Conservation (phyloP, 2,888 invertebrate genomes). For the Himalopsyche kuldschensis region DNA sequence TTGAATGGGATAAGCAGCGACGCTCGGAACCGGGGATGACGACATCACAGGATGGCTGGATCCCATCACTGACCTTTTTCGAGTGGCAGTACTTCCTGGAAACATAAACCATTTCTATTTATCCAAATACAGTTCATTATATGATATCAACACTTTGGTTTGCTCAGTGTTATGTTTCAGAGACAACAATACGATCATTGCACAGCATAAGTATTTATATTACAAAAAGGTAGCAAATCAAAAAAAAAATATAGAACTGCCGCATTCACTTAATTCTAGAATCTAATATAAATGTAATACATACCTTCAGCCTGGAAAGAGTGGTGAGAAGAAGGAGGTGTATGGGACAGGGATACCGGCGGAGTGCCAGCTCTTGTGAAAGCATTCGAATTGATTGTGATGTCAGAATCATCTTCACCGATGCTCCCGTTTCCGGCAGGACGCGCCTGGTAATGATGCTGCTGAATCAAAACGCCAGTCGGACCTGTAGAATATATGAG, state of each 20-base stretch:
- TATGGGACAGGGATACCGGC: slow-evolving; percentile 10
- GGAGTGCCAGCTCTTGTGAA: slow-evolving; percentile 9
- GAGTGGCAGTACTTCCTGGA: neutral
- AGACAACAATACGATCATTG: no score
- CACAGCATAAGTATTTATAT: no score
- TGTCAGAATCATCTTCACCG: slow-evolving; percentile 43
- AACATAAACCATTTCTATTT: neutral
- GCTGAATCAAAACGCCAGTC: slow-evolving; percentile 87
- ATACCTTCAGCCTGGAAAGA: slow-evolving; percentile 20
- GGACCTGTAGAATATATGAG: slow-evolving; percentile 68
- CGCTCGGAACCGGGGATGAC: neutral
- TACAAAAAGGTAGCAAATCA: no score
- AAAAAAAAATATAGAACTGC: no score
- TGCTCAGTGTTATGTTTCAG: no score
- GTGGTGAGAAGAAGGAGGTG: slow-evolving; percentile 28
- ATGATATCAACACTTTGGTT: no score
- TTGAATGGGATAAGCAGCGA: neutral
- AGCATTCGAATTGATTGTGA: neutral
- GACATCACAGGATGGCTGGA: neutral
- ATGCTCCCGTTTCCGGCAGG: slow-evolving; percentile 61
- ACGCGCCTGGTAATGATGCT: slow-evolving; percentile 89
- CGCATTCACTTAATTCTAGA: no score
- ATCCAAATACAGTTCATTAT: no score
- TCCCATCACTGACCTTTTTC: slow-evolving; percentile 11
- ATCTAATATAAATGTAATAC: neutral